These are phyloP conservation scores for Natrix natrix DNA, from an alignment of 2,797 vertebrate genomes.

Conservation along the genomic window DNA sequence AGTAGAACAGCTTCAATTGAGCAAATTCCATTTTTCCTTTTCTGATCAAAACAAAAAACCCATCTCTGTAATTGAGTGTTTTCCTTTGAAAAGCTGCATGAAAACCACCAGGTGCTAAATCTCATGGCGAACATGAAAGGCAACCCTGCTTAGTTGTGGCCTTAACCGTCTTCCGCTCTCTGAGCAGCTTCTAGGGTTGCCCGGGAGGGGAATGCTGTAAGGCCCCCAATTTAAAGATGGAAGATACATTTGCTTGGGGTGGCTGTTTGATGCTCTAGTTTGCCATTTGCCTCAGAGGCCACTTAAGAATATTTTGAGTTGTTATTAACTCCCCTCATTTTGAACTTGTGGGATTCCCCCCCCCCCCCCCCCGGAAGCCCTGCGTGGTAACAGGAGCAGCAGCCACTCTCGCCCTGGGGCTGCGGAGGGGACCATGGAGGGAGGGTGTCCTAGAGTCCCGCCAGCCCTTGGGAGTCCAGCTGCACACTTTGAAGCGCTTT, in stretches of 20 bases:
- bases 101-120: background rate
- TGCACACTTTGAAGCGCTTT: background rate
- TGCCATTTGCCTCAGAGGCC: background rate
- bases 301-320: background rate
- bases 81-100: background rate
- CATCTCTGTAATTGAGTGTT: background rate
- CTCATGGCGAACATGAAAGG: background rate
- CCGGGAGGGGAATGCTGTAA: rapidly evolving
- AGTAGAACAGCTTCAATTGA: background rate
- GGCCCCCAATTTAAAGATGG: background rate
- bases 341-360: background rate
- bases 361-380: background rate
- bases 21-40: background rate
- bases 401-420: background rate
- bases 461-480: background rate
- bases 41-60: background rate
- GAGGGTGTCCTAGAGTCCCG: background rate
- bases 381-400: background rate
- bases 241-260: background rate
- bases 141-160: background rate
- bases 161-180: background rate
- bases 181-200: background rate
- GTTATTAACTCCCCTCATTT: background rate
- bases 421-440: background rate
- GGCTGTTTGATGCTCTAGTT: background rate